phyloP scores from a whole-genome alignment of 2,113 vertebrate species.

The Prietella phreatophila region DNA sequence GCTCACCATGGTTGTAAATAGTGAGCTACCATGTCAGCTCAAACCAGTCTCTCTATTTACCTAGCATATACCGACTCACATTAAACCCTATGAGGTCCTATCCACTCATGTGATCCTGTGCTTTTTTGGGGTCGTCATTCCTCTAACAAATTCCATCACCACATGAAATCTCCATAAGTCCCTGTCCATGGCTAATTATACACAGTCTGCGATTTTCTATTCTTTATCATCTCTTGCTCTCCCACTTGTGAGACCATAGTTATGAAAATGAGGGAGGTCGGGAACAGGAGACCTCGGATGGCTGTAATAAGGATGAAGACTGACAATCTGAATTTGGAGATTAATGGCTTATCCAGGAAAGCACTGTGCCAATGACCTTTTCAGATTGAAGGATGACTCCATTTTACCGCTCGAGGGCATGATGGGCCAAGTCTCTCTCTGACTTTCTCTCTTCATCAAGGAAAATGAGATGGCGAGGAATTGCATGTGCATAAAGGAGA shows the following conservation, averaged over 20 bases:
- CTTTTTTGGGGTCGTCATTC: background rate
- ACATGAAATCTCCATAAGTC: background rate
- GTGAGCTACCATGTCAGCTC: background rate
- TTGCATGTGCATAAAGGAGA: constrained; percentile 1
- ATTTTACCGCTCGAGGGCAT: constrained; percentile 61
- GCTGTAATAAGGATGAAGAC: constrained; percentile 58
- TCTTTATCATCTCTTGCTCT: constrained; percentile 30
- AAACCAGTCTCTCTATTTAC: background rate
- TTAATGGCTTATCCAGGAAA: constrained; percentile 60
- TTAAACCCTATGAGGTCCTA: background rate
- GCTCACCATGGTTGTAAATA: background rate
- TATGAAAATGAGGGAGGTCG: constrained; percentile 54
- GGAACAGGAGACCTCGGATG: constrained; percentile 25
- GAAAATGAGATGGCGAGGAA: constrained; percentile 22
- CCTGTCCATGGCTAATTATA: background rate
- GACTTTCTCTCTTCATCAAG: constrained; percentile 19
- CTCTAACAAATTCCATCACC: background rate
- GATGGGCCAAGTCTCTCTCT: constrained; percentile 33
- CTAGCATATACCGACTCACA: background rate
- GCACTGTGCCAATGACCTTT: constrained; percentile 70
- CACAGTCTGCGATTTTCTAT: background rate
- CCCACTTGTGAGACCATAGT: constrained; percentile 33
- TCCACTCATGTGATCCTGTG: background rate
- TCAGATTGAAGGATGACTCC: constrained; percentile 69
- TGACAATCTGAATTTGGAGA: constrained; percentile 59